Evolutionary conservation across 2,888 invertebrate species (phyloP).

Genomic region (Tinea semifulvella): DNA sequence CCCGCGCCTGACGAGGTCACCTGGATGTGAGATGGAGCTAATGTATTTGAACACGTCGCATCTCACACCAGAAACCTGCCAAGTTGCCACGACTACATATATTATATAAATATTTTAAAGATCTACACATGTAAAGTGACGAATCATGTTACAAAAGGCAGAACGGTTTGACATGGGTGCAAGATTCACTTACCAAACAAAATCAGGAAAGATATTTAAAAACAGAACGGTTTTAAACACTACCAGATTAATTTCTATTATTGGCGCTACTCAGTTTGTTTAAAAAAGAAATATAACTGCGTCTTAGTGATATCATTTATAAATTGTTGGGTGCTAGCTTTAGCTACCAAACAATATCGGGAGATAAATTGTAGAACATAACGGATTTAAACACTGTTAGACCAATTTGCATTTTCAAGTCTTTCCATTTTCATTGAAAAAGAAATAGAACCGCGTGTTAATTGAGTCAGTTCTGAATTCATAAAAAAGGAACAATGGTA

Average conservation of each 20-base stretch:
- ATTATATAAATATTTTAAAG: too few relatives aligned
- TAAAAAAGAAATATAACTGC: too few relatives aligned
- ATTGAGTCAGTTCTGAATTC: not conserved
- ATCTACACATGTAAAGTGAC: slow-evolving; percentile 10
- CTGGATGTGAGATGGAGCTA: too few relatives aligned
- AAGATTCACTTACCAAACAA: not conserved
- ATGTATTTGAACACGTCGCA: too few relatives aligned
- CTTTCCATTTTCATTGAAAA: not conserved
- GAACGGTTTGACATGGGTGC: slow-evolving; percentile 5
- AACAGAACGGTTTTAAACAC: not conserved
- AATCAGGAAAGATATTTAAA: not conserved
- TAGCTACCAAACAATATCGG: not conserved
- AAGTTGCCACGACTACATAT: too few relatives aligned
- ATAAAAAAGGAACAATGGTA: not conserved
- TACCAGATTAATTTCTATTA: too few relatives aligned
- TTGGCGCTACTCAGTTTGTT: too few relatives aligned
- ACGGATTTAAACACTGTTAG: not conserved
- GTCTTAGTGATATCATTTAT: too few relatives aligned
- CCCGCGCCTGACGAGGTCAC: too few relatives aligned
- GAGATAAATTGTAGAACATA: not conserved
- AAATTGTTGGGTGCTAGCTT: not conserved
- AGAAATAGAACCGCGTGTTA: not conserved
- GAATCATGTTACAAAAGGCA: slow-evolving; percentile 4
- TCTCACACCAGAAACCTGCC: too few relatives aligned
- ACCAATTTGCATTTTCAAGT: not conserved